phyloP scores from a whole-genome alignment of 1,140 invertebrate species.

The Drosophila obscura region DNA sequence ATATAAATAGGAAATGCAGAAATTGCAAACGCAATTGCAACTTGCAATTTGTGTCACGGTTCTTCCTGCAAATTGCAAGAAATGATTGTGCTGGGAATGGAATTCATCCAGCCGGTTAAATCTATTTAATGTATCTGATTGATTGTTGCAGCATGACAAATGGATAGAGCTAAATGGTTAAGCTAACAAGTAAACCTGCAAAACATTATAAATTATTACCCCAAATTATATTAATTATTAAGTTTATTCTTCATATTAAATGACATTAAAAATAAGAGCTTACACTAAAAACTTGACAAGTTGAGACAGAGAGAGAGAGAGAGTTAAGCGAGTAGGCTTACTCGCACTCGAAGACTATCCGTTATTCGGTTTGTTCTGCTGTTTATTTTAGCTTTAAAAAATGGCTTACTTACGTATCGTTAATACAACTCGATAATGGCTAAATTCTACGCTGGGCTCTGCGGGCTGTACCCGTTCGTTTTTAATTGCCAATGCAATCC shows the following conservation, averaged over 20 bases:
- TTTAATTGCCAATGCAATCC: slow-evolving; percentile 37
- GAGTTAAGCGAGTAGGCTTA: slow-evolving; percentile 2
- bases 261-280: slow-evolving; percentile 35
- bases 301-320: background rate
- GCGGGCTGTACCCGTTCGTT: background rate
- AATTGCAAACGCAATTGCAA: slow-evolving; percentile 48
- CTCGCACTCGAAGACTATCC: slow-evolving; percentile 41
- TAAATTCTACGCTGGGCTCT: slow-evolving; percentile 1
- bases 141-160: slow-evolving; percentile 29
- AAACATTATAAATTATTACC: slow-evolving; percentile 1
- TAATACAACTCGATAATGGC: slow-evolving; percentile 43
- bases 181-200: background rate
- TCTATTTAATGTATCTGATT: slow-evolving; percentile 25
- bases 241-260: slow-evolving; percentile 17
- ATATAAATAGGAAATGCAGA: slow-evolving; percentile 27
- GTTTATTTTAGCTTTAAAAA: slow-evolving; percentile 27
- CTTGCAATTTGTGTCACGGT: slow-evolving; percentile 1
- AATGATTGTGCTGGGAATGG: background rate
- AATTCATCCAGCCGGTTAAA: background rate
- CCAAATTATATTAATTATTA: slow-evolving; percentile 5
- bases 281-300: slow-evolving; percentile 47
- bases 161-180: too few relatives aligned
- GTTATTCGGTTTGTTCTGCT: background rate
- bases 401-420: slow-evolving; percentile 26
- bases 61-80: slow-evolving; percentile 1